Base-by-base conservation (phyloP, 2,888 invertebrate species). In the Caradrina kadenii region DNA sequence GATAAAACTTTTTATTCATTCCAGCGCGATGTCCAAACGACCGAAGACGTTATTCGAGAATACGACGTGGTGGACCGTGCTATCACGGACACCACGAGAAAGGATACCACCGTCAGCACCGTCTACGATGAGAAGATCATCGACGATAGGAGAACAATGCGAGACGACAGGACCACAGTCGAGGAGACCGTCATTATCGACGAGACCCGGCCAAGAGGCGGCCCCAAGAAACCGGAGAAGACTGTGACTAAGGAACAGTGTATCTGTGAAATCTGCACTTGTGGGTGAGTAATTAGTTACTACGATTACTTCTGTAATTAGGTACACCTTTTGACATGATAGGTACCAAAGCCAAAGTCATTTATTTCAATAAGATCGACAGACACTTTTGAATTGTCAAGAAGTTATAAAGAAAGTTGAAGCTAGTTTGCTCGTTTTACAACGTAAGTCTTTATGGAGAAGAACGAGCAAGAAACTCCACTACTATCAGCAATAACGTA, bases 201-300 rank as follows among this genome's bases (percentile, higher is more conserved):
- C 80, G 92, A 96, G 91, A 92, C 90, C 82, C 91, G 89, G 86
- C 93, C 93, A 45, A 91, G 88, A 81, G 93, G 91, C 78, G 95
- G 95, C 79, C 95, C 95, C 78, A 95, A 90, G 88, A 94, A 93
- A 90, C 93, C 94, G 66, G 93, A 94, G 81, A 93, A 93, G 79
- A 83, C 81, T 64, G 86, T 91, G 56, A 92, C 95, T 80, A 97
- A 97, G 89, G 98, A 98, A 89, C 97, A 98, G 92, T 98, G 98
- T 92, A 98, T 98, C 87, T 98, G 98, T 91, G 98, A 98, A 95
- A 97, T 98, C 78, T 98, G 98, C 92, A 98, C 98, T 88, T 98
- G 98, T 95, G 98, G 98, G 98, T 98, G 93, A 97, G 98, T 97
- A 17, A 65, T 53, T 48, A 52, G 10, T 45, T 63, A 13, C 39